Conservation (phyloP, 2,113 vertebrate species). For the Nycticorax nycticorax region DNA sequence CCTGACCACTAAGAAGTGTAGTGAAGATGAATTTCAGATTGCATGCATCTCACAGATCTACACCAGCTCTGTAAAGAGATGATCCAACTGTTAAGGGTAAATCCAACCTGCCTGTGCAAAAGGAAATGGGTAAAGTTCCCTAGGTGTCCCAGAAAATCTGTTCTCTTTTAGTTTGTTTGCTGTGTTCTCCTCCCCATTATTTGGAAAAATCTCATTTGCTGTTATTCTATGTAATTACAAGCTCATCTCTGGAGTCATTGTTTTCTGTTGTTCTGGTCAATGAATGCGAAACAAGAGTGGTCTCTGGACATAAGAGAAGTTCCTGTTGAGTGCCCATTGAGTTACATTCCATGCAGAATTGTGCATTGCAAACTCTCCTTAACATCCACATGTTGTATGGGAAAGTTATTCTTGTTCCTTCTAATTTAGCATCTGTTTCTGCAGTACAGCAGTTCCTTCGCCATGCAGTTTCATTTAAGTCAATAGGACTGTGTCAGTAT, state of each 20-base stretch:
- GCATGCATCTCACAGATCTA: neutral
- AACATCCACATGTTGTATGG: neutral
- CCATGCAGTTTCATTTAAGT: neutral
- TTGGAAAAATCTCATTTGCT: neutral
- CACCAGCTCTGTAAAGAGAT: neutral
- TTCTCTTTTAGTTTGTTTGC: neutral
- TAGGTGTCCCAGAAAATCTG: neutral
- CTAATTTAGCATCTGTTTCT: conserved; percentile 6
- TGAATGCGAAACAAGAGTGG: neutral
- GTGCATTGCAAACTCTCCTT: neutral
- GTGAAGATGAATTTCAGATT: neutral
- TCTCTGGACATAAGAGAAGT: neutral
- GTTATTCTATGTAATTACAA: neutral
- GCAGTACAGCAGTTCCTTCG: neutral
- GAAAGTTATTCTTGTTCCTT: conserved; percentile 9
- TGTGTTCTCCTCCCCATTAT: neutral
- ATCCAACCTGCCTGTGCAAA: neutral
- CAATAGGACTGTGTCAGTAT: neutral
- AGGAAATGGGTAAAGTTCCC: neutral
- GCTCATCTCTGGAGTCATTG: neutral
- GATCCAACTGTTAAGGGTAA: neutral
- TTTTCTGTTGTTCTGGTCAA: neutral
- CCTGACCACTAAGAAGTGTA: neutral
- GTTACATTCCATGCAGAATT: neutral
- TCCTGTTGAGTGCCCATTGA: neutral